Percentiles rank a stretch among this genome's conserved stretches.
These are phyloP conservation scores for Chanos chanos DNA, from an alignment of 2,797 vertebrate species.

Conservation along the genomic window DNA sequence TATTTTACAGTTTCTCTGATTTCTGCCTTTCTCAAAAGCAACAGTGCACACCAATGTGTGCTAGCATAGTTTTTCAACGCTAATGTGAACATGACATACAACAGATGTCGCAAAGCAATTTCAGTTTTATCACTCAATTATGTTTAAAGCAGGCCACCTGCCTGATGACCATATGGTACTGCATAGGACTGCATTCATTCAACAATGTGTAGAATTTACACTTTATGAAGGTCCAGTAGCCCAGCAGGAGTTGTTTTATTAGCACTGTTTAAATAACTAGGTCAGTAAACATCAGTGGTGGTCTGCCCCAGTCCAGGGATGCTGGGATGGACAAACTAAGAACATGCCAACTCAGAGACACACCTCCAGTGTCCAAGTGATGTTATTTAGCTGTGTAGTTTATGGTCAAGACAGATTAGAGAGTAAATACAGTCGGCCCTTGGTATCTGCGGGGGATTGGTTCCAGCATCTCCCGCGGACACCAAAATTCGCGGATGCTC, in stretches of 20 bases:
- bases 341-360: neutral
- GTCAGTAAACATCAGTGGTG: conserved; percentile 68
- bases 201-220: conserved; percentile 52
- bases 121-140: conserved; percentile 70
- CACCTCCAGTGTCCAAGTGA: too few species aligned
- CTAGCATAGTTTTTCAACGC: conserved; percentile 28
- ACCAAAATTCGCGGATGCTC: too few species aligned
- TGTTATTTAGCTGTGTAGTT: too few species aligned
- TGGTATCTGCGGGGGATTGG: too few species aligned
- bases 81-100: conserved; percentile 55
- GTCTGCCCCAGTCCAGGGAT: too few species aligned
- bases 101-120: conserved; percentile 58
- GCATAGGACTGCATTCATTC: conserved; percentile 37
- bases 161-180: conserved; percentile 42
- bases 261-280: conserved; percentile 69
- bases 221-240: conserved; percentile 66
- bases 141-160: conserved; percentile 61
- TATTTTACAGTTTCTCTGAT: neutral
- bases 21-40: neutral
- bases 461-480: too few species aligned
- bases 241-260: conserved; percentile 70
- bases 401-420: too few species aligned
- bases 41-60: neutral
- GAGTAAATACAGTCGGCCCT: too few species aligned
- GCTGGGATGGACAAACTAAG: too few species aligned